These are phyloP conservation scores for Panopea generosa DNA, from an alignment of 2,888 invertebrate species.

Conservation along the genomic window DNA sequence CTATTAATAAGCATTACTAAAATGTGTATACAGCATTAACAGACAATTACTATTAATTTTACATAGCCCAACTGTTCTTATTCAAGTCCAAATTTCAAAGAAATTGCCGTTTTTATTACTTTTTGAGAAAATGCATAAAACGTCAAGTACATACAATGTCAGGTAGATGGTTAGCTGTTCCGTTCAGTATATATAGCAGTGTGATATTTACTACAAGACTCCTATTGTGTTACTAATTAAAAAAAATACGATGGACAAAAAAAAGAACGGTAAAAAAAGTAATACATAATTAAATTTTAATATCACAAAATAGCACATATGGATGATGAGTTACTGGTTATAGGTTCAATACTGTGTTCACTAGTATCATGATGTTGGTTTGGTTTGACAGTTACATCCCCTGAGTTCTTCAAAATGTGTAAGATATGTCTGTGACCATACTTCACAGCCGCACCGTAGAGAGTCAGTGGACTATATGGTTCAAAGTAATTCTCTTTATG, in stretches of 20 bases:
- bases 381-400: background rate
- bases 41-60: too few species aligned
- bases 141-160: too few species aligned
- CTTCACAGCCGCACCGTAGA: conserved; percentile 78
- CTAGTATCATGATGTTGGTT: background rate
- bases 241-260: background rate
- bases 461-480: conserved; percentile 74
- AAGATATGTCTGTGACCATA: conserved; percentile 80
- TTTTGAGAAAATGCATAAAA: too few species aligned
- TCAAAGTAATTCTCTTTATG: conserved; percentile 75
- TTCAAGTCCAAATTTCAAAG: too few species aligned
- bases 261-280: background rate
- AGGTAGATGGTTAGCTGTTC: too few species aligned
- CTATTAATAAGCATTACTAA: too few species aligned
- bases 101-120: too few species aligned
- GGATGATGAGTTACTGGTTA: conserved; percentile 9
- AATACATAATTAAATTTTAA: background rate
- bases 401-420: conserved; percentile 66
- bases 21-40: too few species aligned
- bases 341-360: conserved; percentile 9
- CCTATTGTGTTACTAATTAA: too few species aligned
- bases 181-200: too few species aligned
- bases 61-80: too few species aligned
- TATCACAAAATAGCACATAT: conserved; percentile 14
- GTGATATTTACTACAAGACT: too few species aligned